A percentile compares a stretch with the other conserved stretches of the same genome.
phyloP scores from a whole-genome alignment of 1,140 invertebrate genomes.

The Planococcus citri region DNA sequence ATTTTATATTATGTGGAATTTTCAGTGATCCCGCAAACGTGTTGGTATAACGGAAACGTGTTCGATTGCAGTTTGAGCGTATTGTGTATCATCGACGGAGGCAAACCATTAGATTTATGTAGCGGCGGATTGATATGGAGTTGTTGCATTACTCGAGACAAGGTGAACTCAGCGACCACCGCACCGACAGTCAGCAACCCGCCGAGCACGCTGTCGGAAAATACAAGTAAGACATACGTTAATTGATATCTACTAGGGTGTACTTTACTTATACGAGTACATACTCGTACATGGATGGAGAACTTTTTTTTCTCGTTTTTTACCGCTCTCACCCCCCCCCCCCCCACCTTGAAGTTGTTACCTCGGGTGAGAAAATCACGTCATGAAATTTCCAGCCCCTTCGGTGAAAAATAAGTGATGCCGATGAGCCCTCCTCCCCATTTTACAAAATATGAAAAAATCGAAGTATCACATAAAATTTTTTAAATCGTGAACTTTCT shows the following conservation, averaged over 20 bases:
- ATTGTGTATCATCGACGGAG: conserved; percentile 74
- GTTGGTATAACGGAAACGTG: conserved; percentile 73
- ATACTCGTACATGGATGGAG: too few species aligned
- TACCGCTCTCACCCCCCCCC: too few species aligned
- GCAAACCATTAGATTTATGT: conserved; percentile 74
- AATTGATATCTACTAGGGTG: not conserved
- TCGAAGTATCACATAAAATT: too few species aligned
- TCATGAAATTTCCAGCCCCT: too few species aligned
- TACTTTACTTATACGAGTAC: too few species aligned
- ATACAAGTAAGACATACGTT: conserved; percentile 60
- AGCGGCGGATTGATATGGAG: conserved; percentile 88
- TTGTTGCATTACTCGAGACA: conserved; percentile 71
- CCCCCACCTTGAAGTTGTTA: too few species aligned
- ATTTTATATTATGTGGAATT: conserved; percentile 30
- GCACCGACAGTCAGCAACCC: conserved; percentile 30
- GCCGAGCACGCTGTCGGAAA: conserved; percentile 47
- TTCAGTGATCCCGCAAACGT: conserved; percentile 84
- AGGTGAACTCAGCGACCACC: conserved; percentile 39
- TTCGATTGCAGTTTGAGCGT: conserved; percentile 82
- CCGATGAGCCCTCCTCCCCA: too few species aligned
- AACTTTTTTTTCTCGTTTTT: too few species aligned
- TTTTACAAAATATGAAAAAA: too few species aligned
- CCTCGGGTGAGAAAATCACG: too few species aligned
- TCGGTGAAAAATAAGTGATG: too few species aligned
- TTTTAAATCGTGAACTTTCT: too few species aligned